Evolutionary conservation across 2,113 vertebrate species (phyloP).

Genomic region (Mustelus asterias): DNA sequence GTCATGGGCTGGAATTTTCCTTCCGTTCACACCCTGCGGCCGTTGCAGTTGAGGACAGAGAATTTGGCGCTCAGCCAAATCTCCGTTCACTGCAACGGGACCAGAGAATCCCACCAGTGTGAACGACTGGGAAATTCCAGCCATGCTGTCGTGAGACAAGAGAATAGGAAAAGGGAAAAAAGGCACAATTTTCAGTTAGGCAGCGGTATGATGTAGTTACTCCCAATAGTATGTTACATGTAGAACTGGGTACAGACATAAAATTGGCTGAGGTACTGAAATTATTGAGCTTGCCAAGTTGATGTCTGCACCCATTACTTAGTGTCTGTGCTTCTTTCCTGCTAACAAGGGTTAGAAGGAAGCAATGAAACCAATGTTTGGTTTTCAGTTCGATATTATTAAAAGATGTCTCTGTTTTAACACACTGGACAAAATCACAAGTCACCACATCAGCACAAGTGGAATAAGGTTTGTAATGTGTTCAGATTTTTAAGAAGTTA

Average conservation of each 20-base stretch:
- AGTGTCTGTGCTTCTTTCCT: neutral
- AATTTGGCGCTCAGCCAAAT: no score
- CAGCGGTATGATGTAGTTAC: neutral
- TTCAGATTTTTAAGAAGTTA: neutral
- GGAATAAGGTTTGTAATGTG: neutral
- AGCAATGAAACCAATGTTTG: neutral
- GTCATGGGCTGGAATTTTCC: no score
- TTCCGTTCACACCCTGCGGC: no score
- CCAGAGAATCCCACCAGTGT: no score
- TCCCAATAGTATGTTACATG: neutral
- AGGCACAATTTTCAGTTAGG: neutral
- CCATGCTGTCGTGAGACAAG: neutral
- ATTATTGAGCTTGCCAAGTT: neutral
- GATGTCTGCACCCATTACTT: neutral
- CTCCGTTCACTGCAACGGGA: no score
- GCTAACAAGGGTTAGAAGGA: neutral
- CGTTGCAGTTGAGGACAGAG: no score
- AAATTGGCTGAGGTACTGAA: neutral
- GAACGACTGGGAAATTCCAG: no score
- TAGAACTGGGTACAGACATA: neutral
- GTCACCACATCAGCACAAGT: no score
- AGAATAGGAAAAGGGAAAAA: neutral
- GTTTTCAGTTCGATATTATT: neutral
- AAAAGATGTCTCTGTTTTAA: neutral
- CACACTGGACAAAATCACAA: neutral